Evolutionary conservation across 30 jellyfish, hydroid and myxozoan genomes (phyloP).

Genomic region (Nemopilema nomurai): DNA sequence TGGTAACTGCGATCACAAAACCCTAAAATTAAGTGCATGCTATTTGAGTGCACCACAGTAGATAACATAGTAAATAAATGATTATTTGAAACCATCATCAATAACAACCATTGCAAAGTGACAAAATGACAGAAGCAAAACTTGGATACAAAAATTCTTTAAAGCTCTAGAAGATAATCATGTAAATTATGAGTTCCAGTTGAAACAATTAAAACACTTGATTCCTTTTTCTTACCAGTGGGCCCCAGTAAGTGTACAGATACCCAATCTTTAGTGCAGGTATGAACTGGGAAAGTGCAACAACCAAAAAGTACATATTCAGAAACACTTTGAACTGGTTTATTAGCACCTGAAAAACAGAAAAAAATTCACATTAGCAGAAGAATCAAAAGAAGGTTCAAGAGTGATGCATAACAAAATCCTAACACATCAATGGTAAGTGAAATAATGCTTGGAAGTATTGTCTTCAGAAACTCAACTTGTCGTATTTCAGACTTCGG

Average conservation of each 20-base stretch:
- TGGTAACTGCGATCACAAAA: constrained; percentile 93
- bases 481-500: too few relatives aligned
- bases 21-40: constrained; percentile 50
- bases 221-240: constrained; percentile 71
- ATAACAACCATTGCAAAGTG: too few relatives aligned
- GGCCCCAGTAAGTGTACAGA: constrained; percentile 97
- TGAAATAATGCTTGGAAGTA: not conserved
- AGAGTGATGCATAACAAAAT: not conserved
- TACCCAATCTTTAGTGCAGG: constrained; percentile 94
- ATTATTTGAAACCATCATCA: not conserved
- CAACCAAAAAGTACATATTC: constrained; percentile 84
- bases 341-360: constrained; percentile 75
- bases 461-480: too few relatives aligned
- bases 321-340: constrained; percentile 92
- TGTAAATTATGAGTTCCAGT: too few relatives aligned
- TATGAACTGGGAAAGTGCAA: constrained; percentile 92
- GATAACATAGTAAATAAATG: not conserved
- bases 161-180: too few relatives aligned
- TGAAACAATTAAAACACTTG: too few relatives aligned
- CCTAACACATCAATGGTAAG: not conserved
- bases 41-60: too few relatives aligned
- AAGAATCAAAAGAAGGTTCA: too few relatives aligned
- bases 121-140: too few relatives aligned
- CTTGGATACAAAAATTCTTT: too few relatives aligned
- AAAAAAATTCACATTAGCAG: not conserved